Conservation (phyloP, 2,113 vertebrate genomes). For the Gracilinanus agilis region DNA sequence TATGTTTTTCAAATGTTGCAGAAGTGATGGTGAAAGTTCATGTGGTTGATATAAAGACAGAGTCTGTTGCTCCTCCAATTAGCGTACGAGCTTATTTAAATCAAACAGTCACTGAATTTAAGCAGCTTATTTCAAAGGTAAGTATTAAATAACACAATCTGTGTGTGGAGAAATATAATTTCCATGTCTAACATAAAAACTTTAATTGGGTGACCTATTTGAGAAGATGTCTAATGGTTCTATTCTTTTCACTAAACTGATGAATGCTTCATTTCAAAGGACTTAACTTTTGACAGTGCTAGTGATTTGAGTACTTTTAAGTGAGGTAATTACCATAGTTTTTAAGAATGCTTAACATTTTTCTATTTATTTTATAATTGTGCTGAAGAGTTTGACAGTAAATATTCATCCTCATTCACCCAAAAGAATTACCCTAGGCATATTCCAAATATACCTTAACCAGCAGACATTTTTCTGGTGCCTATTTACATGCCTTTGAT, state of each 20-base stretch:
- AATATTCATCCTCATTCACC: not conserved
- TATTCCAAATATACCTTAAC: not conserved
- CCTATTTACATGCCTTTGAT: not conserved
- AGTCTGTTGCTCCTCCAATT: constrained; percentile 92
- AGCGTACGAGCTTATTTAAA: constrained; percentile 97
- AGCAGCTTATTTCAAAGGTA: constrained; percentile 98
- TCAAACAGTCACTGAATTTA: constrained; percentile 96
- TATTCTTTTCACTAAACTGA: not conserved
- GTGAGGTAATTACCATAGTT: too few relatives aligned
- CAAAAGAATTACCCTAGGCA: not conserved
- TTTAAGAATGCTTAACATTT: not conserved
- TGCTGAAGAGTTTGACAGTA: not conserved
- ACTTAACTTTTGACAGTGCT: not conserved
- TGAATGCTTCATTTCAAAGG: not conserved
- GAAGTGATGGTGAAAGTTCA: constrained; percentile 99
- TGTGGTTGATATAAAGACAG: constrained; percentile 93
- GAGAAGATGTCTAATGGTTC: not conserved
- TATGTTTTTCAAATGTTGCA: constrained; percentile 80
- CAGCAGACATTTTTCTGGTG: not conserved
- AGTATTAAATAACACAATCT: constrained; percentile 48
- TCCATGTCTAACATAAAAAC: not conserved
- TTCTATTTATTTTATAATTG: not conserved
- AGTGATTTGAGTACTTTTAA: not conserved
- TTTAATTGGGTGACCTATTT: not conserved
- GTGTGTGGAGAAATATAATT: not conserved